These are phyloP conservation scores for Palythoa grandis DNA, from an alignment of 92 coral and sea anemone species.

Conservation along the genomic window DNA sequence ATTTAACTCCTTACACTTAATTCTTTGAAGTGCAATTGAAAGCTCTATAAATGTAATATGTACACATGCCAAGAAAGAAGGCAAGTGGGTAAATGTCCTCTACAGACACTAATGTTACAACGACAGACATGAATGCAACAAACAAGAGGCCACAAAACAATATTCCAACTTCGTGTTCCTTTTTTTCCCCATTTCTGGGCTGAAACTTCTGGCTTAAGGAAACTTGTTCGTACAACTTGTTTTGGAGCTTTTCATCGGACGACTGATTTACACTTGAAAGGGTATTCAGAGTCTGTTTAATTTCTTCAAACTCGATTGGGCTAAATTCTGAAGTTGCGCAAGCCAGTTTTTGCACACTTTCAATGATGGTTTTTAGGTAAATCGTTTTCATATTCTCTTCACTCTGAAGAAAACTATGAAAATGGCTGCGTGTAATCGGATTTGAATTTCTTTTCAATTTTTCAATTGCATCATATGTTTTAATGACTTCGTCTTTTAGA, in stretches of 20 bases:
- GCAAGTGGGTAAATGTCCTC: background rate
- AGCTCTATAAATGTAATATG: conserved; percentile 21
- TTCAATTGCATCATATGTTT: conserved; percentile 1
- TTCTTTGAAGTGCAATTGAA: background rate
- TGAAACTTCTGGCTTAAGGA: background rate
- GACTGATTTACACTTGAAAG: too few relatives aligned
- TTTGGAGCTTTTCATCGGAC: background rate
- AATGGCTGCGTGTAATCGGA: background rate
- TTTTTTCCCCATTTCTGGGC: background rate
- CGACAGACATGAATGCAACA: conserved; percentile 19
- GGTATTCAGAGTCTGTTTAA: background rate
- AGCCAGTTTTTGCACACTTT: background rate
- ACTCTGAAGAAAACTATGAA: background rate
- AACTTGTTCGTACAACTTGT: background rate
- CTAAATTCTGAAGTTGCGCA: background rate
- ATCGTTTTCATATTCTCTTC: background rate
- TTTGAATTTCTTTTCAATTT: background rate
- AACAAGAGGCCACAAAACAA: conserved; percentile 11
- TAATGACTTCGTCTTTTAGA: conserved; percentile 2
- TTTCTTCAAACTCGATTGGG: conserved; percentile 20
- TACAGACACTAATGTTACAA: conserved; percentile 7
- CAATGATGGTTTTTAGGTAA: background rate
- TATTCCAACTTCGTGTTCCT: conserved; percentile 14
- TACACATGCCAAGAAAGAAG: conserved; percentile 3
- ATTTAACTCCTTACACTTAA: background rate